phyloP scores from a whole-genome alignment of 2,888 invertebrate species.

The Flexamia atlantica region DNA sequence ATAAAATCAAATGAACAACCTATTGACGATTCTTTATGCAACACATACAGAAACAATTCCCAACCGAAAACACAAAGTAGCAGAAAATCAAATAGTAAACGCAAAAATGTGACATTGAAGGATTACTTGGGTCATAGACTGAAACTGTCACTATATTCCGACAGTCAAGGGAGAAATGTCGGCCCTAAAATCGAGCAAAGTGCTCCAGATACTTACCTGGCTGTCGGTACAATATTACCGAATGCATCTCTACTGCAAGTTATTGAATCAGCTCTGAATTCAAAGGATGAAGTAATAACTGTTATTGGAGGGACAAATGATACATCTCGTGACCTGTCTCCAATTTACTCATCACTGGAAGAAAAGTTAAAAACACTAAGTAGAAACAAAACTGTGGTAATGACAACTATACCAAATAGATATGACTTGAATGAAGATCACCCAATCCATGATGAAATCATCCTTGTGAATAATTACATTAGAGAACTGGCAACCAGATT shows the following conservation, averaged over 20 bases:
- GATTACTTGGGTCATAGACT: background rate
- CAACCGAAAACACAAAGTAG: too few relatives aligned
- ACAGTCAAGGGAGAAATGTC: background rate
- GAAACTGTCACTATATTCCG: background rate
- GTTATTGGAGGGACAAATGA: constrained; percentile 7
- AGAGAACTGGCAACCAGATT: background rate
- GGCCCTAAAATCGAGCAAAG: background rate
- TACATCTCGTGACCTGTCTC: background rate
- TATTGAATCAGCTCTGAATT: background rate
- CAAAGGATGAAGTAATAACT: constrained; percentile 1
- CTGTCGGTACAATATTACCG: background rate
- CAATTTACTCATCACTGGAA: constrained; percentile 7
- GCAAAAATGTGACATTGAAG: background rate
- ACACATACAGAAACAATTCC: too few relatives aligned
- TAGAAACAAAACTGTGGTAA: background rate
- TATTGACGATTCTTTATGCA: too few relatives aligned
- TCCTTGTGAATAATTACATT: background rate
- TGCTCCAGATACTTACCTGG: background rate
- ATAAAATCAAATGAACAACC: too few relatives aligned
- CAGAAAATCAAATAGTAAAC: background rate
- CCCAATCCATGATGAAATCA: background rate
- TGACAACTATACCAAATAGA: constrained; percentile 19
- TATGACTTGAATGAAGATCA: background rate
- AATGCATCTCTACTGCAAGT: background rate
- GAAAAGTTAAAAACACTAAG: background rate